These are phyloP conservation scores for Scaptomyza cyrtandrae DNA, from an alignment of 2,888 invertebrate species.

Conservation along the genomic window DNA sequence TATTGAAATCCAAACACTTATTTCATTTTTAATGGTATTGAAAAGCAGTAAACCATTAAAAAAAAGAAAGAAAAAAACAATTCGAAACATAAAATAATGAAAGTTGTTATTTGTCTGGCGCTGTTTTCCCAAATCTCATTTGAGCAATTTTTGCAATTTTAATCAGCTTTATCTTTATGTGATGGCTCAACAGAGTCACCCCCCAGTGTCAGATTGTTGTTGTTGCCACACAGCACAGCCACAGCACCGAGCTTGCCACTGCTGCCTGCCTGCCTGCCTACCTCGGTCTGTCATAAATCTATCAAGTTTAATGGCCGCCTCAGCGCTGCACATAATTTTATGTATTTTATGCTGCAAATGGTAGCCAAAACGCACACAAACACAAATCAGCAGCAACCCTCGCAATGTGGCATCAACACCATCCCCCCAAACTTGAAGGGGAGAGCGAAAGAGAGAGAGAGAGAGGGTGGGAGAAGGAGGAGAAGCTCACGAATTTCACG, in stretches of 20 bases:
- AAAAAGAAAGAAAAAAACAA: background rate
- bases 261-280: slow-evolving; percentile 48
- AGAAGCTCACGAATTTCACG: slow-evolving; percentile 71
- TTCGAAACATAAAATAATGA: slow-evolving; percentile 4
- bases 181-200: slow-evolving; percentile 39
- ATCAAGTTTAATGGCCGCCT: slow-evolving; percentile 83
- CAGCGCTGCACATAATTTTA: slow-evolving; percentile 83
- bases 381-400: slow-evolving; percentile 69
- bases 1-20: slow-evolving; percentile 4
- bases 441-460: slow-evolving; percentile 2
- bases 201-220: slow-evolving; percentile 16
- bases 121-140: slow-evolving; percentile 68
- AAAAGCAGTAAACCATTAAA: slow-evolving; percentile 31
- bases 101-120: slow-evolving; percentile 13
- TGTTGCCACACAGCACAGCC: slow-evolving; percentile 36
- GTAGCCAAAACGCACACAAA: slow-evolving; percentile 67
- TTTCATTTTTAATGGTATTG: slow-evolving; percentile 27
- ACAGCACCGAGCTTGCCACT: slow-evolving; percentile 24
- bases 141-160: slow-evolving; percentile 75
- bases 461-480: background rate
- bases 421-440: background rate
- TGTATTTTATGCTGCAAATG: slow-evolving; percentile 82
- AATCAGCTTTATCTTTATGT: slow-evolving; percentile 72
- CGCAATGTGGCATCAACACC: slow-evolving; percentile 27
- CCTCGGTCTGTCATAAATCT: slow-evolving; percentile 81